Evolutionary conservation across 2,888 invertebrate species (phyloP), one percentile per base, ranked within the genome.

Genomic region (Acronicta psi): DNA sequence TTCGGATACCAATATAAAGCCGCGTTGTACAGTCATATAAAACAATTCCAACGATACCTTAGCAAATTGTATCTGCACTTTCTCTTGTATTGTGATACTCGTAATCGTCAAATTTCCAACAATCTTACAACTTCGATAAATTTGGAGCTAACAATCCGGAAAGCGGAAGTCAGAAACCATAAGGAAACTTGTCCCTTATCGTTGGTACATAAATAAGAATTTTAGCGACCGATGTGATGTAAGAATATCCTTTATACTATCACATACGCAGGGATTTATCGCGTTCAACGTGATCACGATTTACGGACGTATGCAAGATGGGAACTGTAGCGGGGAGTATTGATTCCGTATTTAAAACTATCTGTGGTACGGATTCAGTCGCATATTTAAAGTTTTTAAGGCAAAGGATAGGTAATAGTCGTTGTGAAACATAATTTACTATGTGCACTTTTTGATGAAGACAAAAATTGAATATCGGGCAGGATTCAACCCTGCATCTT

Each of bases 191-290:
- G 54, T 58, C 60, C 56, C 63, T 75, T 76, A 77, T 80, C 77
- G 75, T 69, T 75, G 78, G 75, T 81, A 85, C 83, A 89, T 89
- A 89, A 89, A 89, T 89, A 89, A 89, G 89, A 88, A 85, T 89
- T 88, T 89, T 86, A 86, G 88, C 86, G 80, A 73, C 68, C 77
- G 73, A 78, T 78, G 80, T 84, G 81, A 84, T 81, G 82, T 81
- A 76, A 67, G 80, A 82, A 80, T 79, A 84, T 84, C 82, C 86
- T 82, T 80, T 81, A 83, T 84, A 88, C 85, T 88, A 89, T 88
- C 88, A 84, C 87, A 87, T 84, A 84, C 86, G 87, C 75, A 82
- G 81, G 87, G 88, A 89, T 89, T 89, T 89, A 89, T 89, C 88
- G 84, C 84, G 77, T 77, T 79, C 68, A 77, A 59, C 83, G 84